phyloP scores from a whole-genome alignment of 2,797 vertebrate genomes.

The Sebastes steindachneri region DNA sequence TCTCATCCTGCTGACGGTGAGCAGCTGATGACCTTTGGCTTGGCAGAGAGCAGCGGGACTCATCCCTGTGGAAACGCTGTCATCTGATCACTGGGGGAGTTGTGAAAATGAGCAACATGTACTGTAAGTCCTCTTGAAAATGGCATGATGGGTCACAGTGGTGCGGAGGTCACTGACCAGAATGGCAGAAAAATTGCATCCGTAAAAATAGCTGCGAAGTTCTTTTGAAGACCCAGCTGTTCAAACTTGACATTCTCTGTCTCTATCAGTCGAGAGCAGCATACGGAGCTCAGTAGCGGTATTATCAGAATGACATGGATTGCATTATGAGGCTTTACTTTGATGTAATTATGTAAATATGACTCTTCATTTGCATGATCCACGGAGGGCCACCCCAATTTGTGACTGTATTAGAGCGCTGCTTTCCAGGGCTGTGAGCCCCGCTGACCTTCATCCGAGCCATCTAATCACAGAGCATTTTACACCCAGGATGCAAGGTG shows the following conservation, averaged over 20 bases:
- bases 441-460: slow-evolving; percentile 18
- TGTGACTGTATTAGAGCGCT: not conserved
- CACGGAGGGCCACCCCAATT: fast-evolving
- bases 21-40: slow-evolving; percentile 59
- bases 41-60: slow-evolving; percentile 11
- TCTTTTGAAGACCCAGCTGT: not conserved
- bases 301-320: not conserved
- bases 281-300: not conserved
- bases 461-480: slow-evolving; percentile 6
- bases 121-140: slow-evolving; percentile 21
- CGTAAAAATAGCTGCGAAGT: not conserved
- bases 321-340: not conserved
- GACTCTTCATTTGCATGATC: slow-evolving; percentile 3
- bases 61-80: slow-evolving; percentile 26
- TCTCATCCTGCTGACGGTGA: slow-evolving; percentile 26
- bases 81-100: slow-evolving; percentile 30
- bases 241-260: slow-evolving; percentile 17
- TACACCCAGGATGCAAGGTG: not conserved
- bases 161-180: not conserved
- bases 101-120: slow-evolving; percentile 45
- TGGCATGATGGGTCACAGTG: not conserved
- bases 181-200: not conserved
- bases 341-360: not conserved
- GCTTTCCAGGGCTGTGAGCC: not conserved
- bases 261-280: not conserved